Conservation (phyloP, 1,140 invertebrate genomes). For the Stegodyphus dumicola region DNA sequence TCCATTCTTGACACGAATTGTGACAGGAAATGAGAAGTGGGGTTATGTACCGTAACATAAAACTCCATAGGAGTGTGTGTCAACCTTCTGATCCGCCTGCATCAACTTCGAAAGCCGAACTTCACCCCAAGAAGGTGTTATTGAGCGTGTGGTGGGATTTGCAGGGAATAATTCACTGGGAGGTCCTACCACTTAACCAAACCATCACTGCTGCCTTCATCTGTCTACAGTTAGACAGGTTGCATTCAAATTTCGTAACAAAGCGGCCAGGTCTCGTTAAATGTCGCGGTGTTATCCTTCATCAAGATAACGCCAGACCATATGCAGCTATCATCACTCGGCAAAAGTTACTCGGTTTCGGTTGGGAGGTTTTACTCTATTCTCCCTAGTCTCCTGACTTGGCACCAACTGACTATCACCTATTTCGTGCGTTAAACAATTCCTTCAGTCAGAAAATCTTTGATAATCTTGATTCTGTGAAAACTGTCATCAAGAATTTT, state of each 20-base stretch:
- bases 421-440: neutral
- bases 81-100: neutral
- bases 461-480: neutral
- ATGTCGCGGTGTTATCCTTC: constrained; percentile 1
- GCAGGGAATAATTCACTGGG: neutral
- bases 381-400: neutral
- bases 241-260: constrained; percentile 14
- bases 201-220: constrained; percentile 2
- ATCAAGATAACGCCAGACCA: constrained; percentile 9
- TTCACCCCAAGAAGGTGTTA: neutral
- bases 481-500: constrained; percentile 6
- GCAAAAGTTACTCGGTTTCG: constrained; percentile 1
- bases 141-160: neutral
- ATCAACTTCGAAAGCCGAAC: neutral
- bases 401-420: neutral
- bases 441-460: constrained; percentile 1
- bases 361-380: neutral
- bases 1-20: neutral
- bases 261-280: constrained; percentile 4
- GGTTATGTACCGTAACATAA: constrained; percentile 3
- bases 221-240: constrained; percentile 7
- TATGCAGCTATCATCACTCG: constrained; percentile 2
- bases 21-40: constrained; percentile 12
- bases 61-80: neutral
- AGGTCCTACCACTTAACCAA: neutral